Conservation (phyloP, 37 sponge, comb jelly and placozoan genomes). For the Aphrocallistes beatrix region DNA sequence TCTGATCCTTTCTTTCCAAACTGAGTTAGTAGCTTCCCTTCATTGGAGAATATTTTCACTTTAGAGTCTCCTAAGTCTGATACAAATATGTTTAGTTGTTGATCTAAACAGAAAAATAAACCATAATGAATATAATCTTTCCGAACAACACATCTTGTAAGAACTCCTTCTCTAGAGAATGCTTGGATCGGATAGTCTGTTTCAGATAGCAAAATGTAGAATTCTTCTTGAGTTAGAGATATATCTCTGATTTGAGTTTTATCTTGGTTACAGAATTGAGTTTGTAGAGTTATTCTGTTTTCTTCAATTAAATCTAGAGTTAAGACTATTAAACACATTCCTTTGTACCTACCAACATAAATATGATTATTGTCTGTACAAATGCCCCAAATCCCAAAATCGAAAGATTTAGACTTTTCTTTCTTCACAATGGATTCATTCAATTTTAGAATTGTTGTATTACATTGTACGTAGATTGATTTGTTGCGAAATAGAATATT, state of each 20-base stretch:
- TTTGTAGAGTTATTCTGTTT: not conserved
- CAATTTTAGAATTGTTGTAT: not conserved
- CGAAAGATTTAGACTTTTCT: not conserved
- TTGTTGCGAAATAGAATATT: not conserved
- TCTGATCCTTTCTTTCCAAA: not conserved
- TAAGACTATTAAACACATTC: not conserved
- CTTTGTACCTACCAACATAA: not conserved
- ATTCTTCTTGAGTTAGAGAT: not conserved
- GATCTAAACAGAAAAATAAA: conserved; percentile 4
- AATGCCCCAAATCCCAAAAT: not conserved
- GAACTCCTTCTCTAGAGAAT: not conserved
- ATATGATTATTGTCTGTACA: not conserved
- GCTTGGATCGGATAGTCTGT: not conserved
- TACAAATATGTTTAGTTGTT: conserved; percentile 1
- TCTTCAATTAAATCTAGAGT: not conserved
- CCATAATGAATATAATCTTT: not conserved
- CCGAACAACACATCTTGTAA: not conserved
- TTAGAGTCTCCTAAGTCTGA: not conserved
- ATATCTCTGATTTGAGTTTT: not conserved
- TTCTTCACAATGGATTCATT: not conserved
- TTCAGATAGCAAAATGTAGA: not conserved
- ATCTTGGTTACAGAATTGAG: not conserved
- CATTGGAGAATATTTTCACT: not conserved
- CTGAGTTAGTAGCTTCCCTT: not conserved
- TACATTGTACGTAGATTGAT: not conserved